Evolutionary conservation across 1,140 invertebrate genomes (phyloP).

Genomic region (Sinella curviseta): DNA sequence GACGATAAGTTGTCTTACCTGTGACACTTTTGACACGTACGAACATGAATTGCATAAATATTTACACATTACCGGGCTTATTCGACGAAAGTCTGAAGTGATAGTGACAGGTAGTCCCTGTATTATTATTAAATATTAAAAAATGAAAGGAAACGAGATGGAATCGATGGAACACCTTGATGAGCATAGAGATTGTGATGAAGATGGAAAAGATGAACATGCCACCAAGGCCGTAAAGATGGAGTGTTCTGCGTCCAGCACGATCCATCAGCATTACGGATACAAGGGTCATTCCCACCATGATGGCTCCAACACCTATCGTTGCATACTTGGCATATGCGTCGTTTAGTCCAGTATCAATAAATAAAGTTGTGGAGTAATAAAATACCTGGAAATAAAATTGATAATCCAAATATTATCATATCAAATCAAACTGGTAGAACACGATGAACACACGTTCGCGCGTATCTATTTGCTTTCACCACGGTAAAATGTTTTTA

Average conservation of each 20-base stretch:
- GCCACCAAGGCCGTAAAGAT: slow-evolving; percentile 89
- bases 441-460: no score
- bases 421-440: no score
- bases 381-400: slow-evolving; percentile 79
- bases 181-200: slow-evolving; percentile 92
- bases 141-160: background rate
- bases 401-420: background rate
- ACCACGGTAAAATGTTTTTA: no score
- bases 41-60: no score
- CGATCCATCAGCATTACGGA: slow-evolving; percentile 95
- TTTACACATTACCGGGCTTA: no score
- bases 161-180: slow-evolving; percentile 66
- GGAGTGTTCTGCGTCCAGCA: slow-evolving; percentile 88
- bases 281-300: slow-evolving; percentile 93
- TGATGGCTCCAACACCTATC: slow-evolving; percentile 80
- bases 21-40: no score
- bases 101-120: no score
- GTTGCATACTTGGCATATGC: slow-evolving; percentile 57
- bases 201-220: slow-evolving; percentile 98
- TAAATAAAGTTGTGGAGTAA: slow-evolving; percentile 91
- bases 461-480: background rate
- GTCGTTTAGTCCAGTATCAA: slow-evolving; percentile 79
- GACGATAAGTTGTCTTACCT: no score
- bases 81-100: no score
- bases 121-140: no score